These are phyloP conservation scores for Pachycephus smyrnensis DNA, from an alignment of 2,888 invertebrate species.

Conservation along the genomic window DNA sequence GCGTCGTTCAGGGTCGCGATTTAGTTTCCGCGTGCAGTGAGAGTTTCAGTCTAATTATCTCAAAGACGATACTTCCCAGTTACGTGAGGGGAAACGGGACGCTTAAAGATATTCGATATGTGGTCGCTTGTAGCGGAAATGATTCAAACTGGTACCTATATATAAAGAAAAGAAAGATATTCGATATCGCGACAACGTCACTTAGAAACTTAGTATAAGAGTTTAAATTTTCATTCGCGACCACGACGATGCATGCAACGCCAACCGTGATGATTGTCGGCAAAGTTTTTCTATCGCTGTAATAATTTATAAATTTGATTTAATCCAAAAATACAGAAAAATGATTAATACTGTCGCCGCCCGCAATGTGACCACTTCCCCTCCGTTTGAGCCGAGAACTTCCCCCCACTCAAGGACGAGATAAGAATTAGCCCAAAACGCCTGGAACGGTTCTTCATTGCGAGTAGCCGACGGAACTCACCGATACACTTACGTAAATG, in stretches of 20 bases:
- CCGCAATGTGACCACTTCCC: too few relatives aligned
- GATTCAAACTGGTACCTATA: background rate
- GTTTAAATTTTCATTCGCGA: too few relatives aligned
- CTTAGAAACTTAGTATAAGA: too few relatives aligned
- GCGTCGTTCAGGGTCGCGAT: background rate
- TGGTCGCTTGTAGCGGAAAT: background rate
- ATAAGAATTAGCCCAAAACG: too few relatives aligned
- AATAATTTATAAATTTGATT: background rate
- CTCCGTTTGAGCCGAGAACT: too few relatives aligned
- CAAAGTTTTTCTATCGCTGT: conserved; percentile 22
- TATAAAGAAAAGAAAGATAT: background rate
- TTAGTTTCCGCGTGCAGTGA: background rate
- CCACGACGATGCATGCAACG: too few relatives aligned
- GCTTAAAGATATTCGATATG: background rate
- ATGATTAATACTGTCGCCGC: too few relatives aligned
- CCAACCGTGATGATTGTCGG: too few relatives aligned
- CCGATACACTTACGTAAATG: too few relatives aligned
- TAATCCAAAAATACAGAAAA: background rate
- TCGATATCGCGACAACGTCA: background rate
- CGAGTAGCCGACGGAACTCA: too few relatives aligned
- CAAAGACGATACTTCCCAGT: background rate
- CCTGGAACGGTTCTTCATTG: too few relatives aligned
- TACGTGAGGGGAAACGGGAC: background rate
- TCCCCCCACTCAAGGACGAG: too few relatives aligned
- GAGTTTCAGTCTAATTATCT: background rate